These are phyloP conservation scores for Ridgeia piscesae DNA, from an alignment of 1,140 invertebrate genomes.

Conservation along the genomic window DNA sequence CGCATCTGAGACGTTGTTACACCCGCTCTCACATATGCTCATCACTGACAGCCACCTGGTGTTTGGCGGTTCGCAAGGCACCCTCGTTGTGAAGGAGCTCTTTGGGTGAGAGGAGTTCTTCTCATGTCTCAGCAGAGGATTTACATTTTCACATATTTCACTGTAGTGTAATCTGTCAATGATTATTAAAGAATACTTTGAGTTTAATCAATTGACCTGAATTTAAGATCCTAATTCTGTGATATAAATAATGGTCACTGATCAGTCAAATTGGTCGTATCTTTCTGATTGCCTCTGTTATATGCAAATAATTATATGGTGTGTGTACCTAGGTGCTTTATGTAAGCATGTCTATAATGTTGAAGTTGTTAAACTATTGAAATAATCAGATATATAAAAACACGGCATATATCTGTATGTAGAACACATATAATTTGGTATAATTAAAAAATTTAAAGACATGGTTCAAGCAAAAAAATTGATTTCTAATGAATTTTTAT, in stretches of 20 bases:
- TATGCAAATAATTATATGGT: too few species aligned
- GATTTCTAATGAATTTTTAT: not conserved
- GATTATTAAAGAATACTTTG: conserved; percentile 16
- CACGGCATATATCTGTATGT: too few species aligned
- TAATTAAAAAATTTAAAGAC: not conserved
- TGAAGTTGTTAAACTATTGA: too few species aligned
- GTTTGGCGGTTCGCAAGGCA: conserved; percentile 56
- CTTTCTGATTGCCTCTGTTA: too few species aligned
- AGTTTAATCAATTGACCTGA: not conserved
- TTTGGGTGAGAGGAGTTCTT: conserved; percentile 49
- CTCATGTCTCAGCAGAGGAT: not conserved
- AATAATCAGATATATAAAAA: too few species aligned
- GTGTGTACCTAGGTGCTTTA: too few species aligned
- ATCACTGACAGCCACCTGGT: conserved; percentile 49
- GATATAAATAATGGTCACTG: not conserved
- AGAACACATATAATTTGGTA: not conserved
- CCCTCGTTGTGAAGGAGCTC: conserved; percentile 59
- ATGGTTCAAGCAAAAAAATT: not conserved
- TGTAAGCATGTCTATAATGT: too few species aligned
- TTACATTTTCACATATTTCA: not conserved
- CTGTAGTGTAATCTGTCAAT: not conserved
- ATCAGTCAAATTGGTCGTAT: too few species aligned
- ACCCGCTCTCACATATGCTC: conserved; percentile 48
- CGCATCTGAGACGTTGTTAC: conserved; percentile 60
- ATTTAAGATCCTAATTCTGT: not conserved